Evolutionary conservation across 2,113 vertebrate genomes (phyloP).

Genomic region (Scortum barcoo): DNA sequence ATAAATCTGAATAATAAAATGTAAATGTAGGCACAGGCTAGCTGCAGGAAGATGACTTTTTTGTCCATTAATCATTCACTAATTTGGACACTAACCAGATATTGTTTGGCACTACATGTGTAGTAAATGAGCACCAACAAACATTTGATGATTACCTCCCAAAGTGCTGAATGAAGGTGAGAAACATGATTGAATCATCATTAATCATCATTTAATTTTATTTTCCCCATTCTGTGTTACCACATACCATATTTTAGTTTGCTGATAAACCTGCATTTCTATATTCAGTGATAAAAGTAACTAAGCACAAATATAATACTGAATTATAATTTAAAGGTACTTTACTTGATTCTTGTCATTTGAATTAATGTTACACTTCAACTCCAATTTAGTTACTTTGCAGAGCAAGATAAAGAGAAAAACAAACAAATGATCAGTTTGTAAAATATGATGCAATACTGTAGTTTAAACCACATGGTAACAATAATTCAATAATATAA

Average conservation of each 20-base stretch:
- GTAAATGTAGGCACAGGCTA: background rate
- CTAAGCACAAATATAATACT: background rate
- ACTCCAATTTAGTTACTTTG: background rate
- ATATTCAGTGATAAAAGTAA: background rate
- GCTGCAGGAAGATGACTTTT: background rate
- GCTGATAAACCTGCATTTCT: too few species aligned
- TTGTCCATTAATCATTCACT: background rate
- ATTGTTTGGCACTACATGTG: background rate
- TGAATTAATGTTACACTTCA: background rate
- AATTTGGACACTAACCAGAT: background rate
- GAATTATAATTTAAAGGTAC: background rate
- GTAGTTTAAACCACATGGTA: background rate
- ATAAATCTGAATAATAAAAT: background rate
- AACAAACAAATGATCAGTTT: background rate
- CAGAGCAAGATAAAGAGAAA: background rate
- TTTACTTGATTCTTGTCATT: background rate
- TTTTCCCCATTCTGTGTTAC: background rate
- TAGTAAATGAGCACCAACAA: background rate
- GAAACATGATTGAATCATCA: background rate
- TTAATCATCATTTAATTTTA: background rate
- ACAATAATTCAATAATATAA: background rate
- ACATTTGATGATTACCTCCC: too few species aligned
- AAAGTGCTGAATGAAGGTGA: background rate
- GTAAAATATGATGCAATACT: background rate
- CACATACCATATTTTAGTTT: background rate